phyloP scores from a whole-genome alignment of 2,797 vertebrate species.

The Rousettus madagascariensis region DNA sequence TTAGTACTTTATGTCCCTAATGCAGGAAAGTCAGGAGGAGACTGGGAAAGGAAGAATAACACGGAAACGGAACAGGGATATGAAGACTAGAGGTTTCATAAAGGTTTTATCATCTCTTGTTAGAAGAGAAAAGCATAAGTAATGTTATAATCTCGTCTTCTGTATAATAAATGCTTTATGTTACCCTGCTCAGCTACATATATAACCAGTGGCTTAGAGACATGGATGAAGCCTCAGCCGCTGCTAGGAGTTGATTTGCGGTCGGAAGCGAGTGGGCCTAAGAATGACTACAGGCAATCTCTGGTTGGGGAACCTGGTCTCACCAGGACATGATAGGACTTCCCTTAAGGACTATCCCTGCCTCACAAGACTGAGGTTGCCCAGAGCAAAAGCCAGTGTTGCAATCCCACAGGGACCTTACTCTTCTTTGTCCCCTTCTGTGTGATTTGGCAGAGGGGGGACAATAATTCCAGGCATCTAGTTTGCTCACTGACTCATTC shows the following conservation, averaged over 20 bases:
- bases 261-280: neutral
- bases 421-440: no score
- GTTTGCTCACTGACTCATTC: neutral
- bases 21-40: neutral
- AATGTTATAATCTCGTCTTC: neutral
- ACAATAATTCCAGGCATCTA: neutral
- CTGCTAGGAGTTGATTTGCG: neutral
- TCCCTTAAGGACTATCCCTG: neutral
- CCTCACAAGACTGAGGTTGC: neutral
- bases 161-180: neutral
- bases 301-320: neutral
- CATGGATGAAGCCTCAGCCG: neutral
- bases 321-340: no score
- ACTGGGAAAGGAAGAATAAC: slow-evolving; percentile 49
- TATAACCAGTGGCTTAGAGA: neutral
- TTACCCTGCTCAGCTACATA: neutral
- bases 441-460: neutral
- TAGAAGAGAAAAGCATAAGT: slow-evolving; percentile 20
- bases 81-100: neutral
- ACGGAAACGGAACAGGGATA: neutral
- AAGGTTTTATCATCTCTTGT: slow-evolving; percentile 43
- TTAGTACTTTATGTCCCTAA: slow-evolving; percentile 60
- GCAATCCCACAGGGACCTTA: neutral
- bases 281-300: neutral
- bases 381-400: neutral